Evolutionary conservation across 2,888 invertebrate species (phyloP), one percentile per base, ranked within the genome.

Genomic region (Lymantria dispar): DNA sequence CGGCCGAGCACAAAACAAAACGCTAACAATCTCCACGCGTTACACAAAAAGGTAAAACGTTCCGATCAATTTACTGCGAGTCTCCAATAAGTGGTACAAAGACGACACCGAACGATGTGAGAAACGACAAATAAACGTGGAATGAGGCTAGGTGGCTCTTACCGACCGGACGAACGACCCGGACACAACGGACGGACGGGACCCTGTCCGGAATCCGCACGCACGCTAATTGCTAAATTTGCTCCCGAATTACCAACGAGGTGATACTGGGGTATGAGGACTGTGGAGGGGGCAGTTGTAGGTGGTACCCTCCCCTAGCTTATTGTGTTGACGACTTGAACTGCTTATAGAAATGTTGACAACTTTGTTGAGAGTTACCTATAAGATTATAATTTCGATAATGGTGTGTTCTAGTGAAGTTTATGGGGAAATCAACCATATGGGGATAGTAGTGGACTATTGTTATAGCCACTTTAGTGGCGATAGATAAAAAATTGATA

Each of bases 221-320:
- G 79, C 83, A 80, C 83, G 81, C 78, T 85, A 85, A 85, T 85
- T 85, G 85, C 81, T 80, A 85, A 85, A 83, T 83, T 84, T 71
- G 78, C 80, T 72, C 74, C 62, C 55, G 29, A 10, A 46, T 48
- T 31, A 43, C 37, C 44, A 43, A 41, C 56, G 36, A 48, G 46
- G 51, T 58, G 45, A 8, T 50, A 43, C 45, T 7, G 48, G 31
- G 45, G 40, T 22, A 5, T 22, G 22, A 45, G 9, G 50, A 41
- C 45, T 7, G 48, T 22, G 45, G 40, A 11, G 41, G 3, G 10
- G 46, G 40, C 12, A 12, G 39, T 15, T 29, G 36, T 38, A 14
- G 40, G 14, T n/a, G 39, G 0, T 8, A 43, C 3, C 50, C 41
- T 40, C 47, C 52, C 22, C 47, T 38, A 12, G 68, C 74, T 67